phyloP scores from a whole-genome alignment of 2,888 invertebrate species.

The Beris morrisii region DNA sequence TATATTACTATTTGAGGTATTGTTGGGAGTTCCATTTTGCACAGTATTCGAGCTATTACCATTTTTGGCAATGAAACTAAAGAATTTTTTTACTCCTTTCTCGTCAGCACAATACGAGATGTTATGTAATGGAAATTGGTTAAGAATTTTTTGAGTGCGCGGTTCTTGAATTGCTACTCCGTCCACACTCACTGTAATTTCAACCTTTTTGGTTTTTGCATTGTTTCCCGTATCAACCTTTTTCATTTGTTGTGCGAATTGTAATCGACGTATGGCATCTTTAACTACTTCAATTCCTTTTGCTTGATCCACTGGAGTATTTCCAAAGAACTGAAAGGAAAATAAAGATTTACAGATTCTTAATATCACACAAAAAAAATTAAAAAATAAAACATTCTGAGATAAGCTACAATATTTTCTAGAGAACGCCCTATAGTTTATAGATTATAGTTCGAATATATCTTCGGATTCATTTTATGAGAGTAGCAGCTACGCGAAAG shows the following conservation, averaged over 20 bases:
- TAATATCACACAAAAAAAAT: constrained; percentile 6
- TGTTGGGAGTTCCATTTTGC: constrained; percentile 36
- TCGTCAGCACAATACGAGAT: constrained; percentile 99
- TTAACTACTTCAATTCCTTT: constrained; percentile 98
- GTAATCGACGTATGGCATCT: constrained; percentile 93
- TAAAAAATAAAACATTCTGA: constrained; percentile 14
- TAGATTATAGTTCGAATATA: no score
- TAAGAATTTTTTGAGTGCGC: constrained; percentile 76
- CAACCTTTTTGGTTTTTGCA: constrained; percentile 87
- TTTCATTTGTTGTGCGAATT: constrained; percentile 89
- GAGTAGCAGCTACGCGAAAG: no score
- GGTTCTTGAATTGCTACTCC: constrained; percentile 90
- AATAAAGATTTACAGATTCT: constrained; percentile 29
- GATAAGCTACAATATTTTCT: not conserved
- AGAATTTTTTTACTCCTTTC: constrained; percentile 96
- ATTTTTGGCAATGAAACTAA: constrained; percentile 60
- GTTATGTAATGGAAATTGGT: constrained; percentile 94
- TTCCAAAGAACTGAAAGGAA: constrained; percentile 81
- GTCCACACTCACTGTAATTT: constrained; percentile 96
- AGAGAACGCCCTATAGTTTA: not conserved
- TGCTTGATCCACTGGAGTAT: constrained; percentile 91
- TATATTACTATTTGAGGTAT: constrained; percentile 50
- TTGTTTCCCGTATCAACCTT: constrained; percentile 80
- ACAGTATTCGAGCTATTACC: constrained; percentile 32
- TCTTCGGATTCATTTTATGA: no score